These are phyloP conservation scores for Melieria crassipennis DNA, from an alignment of 2,888 invertebrate species.

Conservation along the genomic window DNA sequence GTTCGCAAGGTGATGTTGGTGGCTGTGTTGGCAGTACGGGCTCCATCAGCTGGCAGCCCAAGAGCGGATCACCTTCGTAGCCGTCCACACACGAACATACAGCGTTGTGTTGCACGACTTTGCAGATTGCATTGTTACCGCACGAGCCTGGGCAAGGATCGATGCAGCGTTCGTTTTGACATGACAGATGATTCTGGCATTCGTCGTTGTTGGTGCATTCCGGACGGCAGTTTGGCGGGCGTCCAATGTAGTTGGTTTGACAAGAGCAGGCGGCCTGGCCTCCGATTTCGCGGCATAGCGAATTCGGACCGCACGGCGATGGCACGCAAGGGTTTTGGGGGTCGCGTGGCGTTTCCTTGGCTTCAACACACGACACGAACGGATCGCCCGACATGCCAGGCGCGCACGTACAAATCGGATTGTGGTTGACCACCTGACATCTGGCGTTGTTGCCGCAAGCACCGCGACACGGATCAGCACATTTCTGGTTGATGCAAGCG, in stretches of 20 bases:
- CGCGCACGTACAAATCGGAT: constrained; percentile 75
- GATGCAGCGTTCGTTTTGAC: constrained; percentile 81
- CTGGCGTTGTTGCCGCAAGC: constrained; percentile 74
- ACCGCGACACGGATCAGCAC: constrained; percentile 74
- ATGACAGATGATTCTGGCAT: constrained; percentile 83
- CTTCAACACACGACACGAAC: constrained; percentile 69
- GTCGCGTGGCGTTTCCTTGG: constrained; percentile 63
- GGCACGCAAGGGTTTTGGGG: constrained; percentile 78
- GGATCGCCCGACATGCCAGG: constrained; percentile 74
- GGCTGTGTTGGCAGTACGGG: constrained; percentile 72
- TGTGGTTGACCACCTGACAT: constrained; percentile 75
- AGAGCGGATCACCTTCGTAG: constrained; percentile 80
- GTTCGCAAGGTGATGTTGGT: constrained; percentile 79
- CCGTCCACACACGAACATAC: constrained; percentile 85
- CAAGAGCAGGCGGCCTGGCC: constrained; percentile 88
- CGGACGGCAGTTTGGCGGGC: constrained; percentile 86
- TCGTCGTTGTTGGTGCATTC: constrained; percentile 84
- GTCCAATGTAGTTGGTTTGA: constrained; percentile 80
- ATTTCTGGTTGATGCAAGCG: constrained; percentile 73
- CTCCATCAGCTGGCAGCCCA: constrained; percentile 67
- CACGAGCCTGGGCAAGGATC: constrained; percentile 86
- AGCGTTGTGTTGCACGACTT: constrained; percentile 84
- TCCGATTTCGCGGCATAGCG: constrained; percentile 82
- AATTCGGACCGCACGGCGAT: constrained; percentile 85
- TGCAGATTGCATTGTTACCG: constrained; percentile 82